phyloP scores from a whole-genome alignment of 64 coral and sea anemone genomes.

The Dendronephthya gigantea region DNA sequence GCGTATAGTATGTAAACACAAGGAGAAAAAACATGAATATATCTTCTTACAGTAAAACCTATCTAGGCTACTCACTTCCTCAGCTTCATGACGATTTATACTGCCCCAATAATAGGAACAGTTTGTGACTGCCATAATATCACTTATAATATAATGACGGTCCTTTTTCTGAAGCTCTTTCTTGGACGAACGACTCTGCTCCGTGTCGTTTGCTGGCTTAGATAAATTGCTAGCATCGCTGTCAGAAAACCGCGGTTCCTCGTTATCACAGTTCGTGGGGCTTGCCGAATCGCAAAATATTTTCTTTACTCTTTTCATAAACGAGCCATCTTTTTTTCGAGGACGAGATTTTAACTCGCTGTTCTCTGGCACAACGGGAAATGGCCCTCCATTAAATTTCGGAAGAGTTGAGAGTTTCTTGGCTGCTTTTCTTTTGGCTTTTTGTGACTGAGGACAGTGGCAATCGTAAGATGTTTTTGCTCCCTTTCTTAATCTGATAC shows the following conservation, averaged over 20 bases:
- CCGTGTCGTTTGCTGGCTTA: not conserved
- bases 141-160: not conserved
- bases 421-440: not conserved
- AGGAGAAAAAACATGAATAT: too few species aligned
- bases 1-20: not conserved
- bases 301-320: not conserved
- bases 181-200: not conserved
- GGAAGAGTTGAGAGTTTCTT: not conserved
- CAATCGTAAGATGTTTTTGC: not conserved
- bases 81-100: slow-evolving; percentile 84
- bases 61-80: slow-evolving; percentile 52
- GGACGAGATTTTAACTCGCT: not conserved
- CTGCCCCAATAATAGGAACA: slow-evolving; percentile 92
- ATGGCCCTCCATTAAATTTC: not conserved
- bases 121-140: slow-evolving; percentile 77
- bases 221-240: not conserved
- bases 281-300: not conserved
- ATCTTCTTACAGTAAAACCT: too few species aligned
- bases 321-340: not conserved
- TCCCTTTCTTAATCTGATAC: not conserved
- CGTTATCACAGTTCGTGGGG: not conserved
- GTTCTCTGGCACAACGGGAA: not conserved
- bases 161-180: not conserved
- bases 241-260: not conserved
- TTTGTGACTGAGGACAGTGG: not conserved